Evolutionary conservation across 1,140 invertebrate genomes (phyloP), one percentile per base, ranked within the genome.

Genomic region (Macrobrachium nipponense): DNA sequence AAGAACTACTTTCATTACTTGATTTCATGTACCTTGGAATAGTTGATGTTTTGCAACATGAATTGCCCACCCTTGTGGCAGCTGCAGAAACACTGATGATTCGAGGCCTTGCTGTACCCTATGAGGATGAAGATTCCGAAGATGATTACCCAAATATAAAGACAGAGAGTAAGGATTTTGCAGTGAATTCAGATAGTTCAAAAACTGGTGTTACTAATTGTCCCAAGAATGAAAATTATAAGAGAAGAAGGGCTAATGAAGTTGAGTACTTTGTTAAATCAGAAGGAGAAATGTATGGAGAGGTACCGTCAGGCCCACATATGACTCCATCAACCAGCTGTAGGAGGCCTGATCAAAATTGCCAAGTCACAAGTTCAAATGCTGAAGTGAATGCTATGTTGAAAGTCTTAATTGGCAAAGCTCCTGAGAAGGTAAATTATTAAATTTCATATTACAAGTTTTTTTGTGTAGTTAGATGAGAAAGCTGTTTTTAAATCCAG

Each of bases 11-110:
- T n/a, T 79, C 83, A 14, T 66, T 86, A 12, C 83, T 86, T 27
- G 83, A 86, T 59, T 86, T 86, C 59, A 86, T 86, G 83, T 86
- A 86, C 44, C 64, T 86, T 10, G 83, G 83, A 23, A 78, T 80
- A 73, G 77, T 86, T 23, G 70, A 80, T 36, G 83, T 86, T 20
- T 68, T 68, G 20, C 83, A 86, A 36, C 61, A 73, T 23, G 83
- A 86, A 11, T 44, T 86, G 8, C 75, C 83, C 10, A 76, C 79
- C 12, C 68, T 86, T 5, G 77, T 86, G n/a, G 73, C 61, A 62
- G 83, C 83, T 73, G 83, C 83, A 20, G 83, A 86, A 27, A 62
- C 80, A 23, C 36, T 86, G 14, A 80, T 86, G 83, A 59, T 86
- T n/a, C 83, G 83, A 44, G 83, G 83, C n/a, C 70, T 86, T 61